Conservation (phyloP, 1,140 invertebrate genomes). For the Penaeus indicus region DNA sequence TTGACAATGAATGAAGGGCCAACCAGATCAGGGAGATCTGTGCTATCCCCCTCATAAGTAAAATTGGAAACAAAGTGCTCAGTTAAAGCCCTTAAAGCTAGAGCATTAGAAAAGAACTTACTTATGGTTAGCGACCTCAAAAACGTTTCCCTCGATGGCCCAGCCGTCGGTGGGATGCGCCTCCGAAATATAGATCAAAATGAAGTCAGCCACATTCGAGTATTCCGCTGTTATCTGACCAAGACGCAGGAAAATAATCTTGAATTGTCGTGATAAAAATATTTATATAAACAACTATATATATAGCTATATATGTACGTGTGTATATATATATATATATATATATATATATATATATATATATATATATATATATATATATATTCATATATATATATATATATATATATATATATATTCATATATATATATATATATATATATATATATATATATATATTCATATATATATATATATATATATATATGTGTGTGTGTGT, state of each 20-base stretch:
- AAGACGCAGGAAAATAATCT: background rate
- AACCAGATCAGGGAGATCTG: too few species aligned
- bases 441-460: too few species aligned
- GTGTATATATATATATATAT: conserved; percentile 6
- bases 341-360: conserved; percentile 8
- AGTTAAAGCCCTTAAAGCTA: too few species aligned
- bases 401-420: too few species aligned
- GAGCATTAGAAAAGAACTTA: background rate
- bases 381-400: too few species aligned
- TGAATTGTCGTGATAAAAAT: too few species aligned
- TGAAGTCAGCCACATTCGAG: conserved; percentile 55
- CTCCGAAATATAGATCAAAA: conserved; percentile 60
- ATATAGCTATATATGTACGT: background rate
- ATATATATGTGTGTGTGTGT: too few species aligned
- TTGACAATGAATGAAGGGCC: too few species aligned
- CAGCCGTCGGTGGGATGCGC: conserved; percentile 62
- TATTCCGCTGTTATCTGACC: conserved; percentile 54
- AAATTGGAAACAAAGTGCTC: too few species aligned
- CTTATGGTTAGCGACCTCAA: conserved; percentile 47
- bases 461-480: too few species aligned
- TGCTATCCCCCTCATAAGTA: too few species aligned
- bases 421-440: too few species aligned
- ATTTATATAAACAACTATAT: background rate
- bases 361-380: background rate
- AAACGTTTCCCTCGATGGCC: conserved; percentile 42